Conservation (phyloP, 2,113 vertebrate species). For the Saimiri boliviensis region DNA sequence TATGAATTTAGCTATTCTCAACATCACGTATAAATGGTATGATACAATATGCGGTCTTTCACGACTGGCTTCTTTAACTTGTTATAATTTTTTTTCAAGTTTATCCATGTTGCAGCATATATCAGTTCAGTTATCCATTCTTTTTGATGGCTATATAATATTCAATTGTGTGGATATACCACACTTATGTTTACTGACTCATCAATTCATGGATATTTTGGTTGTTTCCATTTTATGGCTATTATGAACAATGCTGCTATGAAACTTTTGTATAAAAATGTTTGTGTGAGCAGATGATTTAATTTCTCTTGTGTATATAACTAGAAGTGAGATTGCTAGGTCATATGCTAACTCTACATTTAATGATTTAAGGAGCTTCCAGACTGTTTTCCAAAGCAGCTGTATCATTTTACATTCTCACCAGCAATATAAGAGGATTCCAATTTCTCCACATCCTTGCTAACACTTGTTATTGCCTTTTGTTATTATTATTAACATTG, state of each 20-base stretch:
- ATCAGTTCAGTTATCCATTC: background rate
- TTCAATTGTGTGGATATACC: background rate
- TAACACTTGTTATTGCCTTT: background rate
- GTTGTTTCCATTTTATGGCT: background rate
- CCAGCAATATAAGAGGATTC: background rate
- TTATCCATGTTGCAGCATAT: background rate
- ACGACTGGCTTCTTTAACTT: background rate
- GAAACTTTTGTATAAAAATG: background rate
- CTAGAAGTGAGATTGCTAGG: background rate
- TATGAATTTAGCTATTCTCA: background rate
- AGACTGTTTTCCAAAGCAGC: background rate
- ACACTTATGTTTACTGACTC: background rate
- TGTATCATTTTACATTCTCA: background rate
- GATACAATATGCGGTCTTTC: background rate
- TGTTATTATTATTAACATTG: background rate
- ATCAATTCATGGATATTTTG: background rate
- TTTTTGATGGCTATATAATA: background rate
- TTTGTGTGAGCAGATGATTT: background rate
- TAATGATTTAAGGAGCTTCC: background rate
- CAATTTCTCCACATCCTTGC: background rate
- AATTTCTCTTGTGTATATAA: background rate
- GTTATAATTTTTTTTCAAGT: background rate
- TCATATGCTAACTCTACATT: background rate
- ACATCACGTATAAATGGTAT: no score
- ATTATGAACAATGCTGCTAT: background rate